phyloP scores from a whole-genome alignment of 2,113 vertebrate genomes.

The Echinops telfairi region DNA sequence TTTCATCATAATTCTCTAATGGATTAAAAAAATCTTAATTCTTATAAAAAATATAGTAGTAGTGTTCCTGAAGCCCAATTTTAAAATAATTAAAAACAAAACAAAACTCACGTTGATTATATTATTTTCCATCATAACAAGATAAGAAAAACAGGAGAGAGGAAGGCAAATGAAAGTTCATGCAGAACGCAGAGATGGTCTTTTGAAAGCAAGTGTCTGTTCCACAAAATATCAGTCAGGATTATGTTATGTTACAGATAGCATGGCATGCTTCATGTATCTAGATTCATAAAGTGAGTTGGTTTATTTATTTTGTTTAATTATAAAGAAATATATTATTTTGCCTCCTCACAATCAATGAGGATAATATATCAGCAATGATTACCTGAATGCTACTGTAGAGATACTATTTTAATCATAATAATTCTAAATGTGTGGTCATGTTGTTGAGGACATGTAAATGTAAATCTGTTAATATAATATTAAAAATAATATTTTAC shows the following conservation, averaged over 20 bases:
- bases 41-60: not conserved
- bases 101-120: not conserved
- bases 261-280: not conserved
- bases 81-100: not conserved
- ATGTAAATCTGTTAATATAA: not conserved
- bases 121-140: not conserved
- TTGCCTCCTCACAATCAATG: not conserved
- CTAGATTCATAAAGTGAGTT: not conserved
- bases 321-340: not conserved
- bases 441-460: not conserved
- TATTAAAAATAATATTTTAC: not conserved
- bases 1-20: conserved; percentile 1
- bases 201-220: not conserved
- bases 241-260: conserved; percentile 27
- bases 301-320: conserved; percentile 35
- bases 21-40: not conserved
- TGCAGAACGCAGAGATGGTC: not conserved
- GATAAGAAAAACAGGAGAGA: not conserved
- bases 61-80: not conserved
- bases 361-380: not conserved
- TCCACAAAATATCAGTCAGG: not conserved
- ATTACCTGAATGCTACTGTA: conserved; percentile 1
- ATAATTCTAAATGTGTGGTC: not conserved
- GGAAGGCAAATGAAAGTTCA: no score
- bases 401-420: conserved; percentile 6